A percentile compares a stretch with the other conserved stretches of the same genome.
Evolutionary conservation across 2,888 invertebrate species (phyloP).

Genomic region (Cylindroiulus punctatus): DNA sequence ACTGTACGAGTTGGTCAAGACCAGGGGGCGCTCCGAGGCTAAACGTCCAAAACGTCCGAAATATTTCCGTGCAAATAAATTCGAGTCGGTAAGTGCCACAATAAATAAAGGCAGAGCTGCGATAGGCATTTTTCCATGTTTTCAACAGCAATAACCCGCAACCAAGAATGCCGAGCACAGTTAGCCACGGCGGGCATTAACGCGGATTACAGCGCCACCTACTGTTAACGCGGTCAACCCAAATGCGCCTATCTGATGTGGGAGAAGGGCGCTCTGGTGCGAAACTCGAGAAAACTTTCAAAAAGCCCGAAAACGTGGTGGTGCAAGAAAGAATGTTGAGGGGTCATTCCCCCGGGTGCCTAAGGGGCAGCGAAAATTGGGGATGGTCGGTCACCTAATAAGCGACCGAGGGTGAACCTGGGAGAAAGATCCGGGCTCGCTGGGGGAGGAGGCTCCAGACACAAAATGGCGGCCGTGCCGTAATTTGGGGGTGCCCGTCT

Average conservation of each 20-base stretch:
- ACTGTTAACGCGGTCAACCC: conserved; percentile 9
- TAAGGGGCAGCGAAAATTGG: neutral
- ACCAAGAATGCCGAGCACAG: neutral
- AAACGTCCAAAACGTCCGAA: neutral
- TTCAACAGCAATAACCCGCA: neutral
- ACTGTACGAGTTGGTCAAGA: neutral
- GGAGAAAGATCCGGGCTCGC: conserved; percentile 10
- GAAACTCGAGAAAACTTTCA: neutral
- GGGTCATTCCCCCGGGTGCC: conserved; percentile 18
- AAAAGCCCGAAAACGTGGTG: conserved; percentile 18
- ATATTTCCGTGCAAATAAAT: neutral
- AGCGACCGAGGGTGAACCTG: neutral
- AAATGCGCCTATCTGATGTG: neutral
- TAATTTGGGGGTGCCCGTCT: conserved; percentile 1
- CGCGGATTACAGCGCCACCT: conserved; percentile 10
- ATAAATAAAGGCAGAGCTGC: no score
- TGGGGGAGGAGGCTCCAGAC: conserved; percentile 1
- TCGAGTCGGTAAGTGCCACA: neutral
- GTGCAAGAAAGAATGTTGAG: conserved; percentile 1
- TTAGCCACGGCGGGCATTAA: conserved; percentile 9
- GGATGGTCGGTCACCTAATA: neutral
- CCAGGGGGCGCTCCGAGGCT: neutral
- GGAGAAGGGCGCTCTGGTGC: neutral
- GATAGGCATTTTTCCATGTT: neutral
- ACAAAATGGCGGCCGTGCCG: conserved; percentile 18